Conservation (phyloP, 2,888 invertebrate species). For the Lutraria lutraria region DNA sequence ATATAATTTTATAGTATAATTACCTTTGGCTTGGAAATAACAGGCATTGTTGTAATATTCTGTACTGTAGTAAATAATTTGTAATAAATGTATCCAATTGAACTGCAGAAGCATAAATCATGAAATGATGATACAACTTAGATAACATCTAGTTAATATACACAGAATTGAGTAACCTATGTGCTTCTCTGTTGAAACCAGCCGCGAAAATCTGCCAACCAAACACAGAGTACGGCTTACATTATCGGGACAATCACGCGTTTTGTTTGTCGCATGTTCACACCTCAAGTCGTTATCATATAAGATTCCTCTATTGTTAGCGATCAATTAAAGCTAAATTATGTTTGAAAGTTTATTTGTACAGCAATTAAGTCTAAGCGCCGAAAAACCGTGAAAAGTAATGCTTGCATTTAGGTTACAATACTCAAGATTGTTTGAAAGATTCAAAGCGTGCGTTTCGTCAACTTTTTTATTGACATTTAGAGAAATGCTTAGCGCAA, state of each 20-base stretch:
- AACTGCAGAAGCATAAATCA: neutral
- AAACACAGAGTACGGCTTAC: constrained; percentile 17
- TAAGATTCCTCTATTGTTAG: neutral
- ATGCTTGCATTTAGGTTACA: neutral
- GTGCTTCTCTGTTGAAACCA: neutral
- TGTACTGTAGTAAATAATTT: neutral
- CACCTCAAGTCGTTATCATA: neutral
- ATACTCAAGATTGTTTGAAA: neutral
- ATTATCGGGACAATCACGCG: neutral
- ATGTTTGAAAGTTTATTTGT: neutral
- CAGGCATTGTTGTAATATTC: constrained; percentile 17
- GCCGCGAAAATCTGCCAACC: constrained; percentile 17
- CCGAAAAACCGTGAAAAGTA: neutral
- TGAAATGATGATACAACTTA: neutral
- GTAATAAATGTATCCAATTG: neutral
- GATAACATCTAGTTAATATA: neutral
- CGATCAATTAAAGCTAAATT: neutral
- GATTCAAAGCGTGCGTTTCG: neutral
- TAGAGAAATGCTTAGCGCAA: neutral
- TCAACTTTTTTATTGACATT: neutral
- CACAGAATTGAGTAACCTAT: neutral
- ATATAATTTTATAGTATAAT: neutral
- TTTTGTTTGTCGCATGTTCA: neutral
- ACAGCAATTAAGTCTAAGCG: neutral
- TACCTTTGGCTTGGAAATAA: constrained; percentile 35